Conservation (phyloP, 1,140 invertebrate genomes). For the Pristionchus pacificus region DNA sequence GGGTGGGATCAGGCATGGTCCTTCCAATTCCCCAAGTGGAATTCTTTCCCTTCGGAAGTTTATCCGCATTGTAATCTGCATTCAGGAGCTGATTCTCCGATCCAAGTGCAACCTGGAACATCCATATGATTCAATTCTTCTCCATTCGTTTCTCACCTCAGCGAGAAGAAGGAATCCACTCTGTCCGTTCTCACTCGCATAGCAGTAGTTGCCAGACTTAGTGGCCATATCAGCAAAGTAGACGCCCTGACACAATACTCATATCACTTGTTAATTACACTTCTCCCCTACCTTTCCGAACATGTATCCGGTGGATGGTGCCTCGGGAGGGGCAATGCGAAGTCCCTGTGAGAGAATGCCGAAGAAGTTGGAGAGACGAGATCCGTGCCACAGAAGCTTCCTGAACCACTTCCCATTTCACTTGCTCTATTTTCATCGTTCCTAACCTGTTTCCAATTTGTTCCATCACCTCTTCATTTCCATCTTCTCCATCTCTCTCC, state of each 20-base stretch:
- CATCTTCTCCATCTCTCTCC: slow-evolving; percentile 70
- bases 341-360: slow-evolving; percentile 92
- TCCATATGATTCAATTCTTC: too few relatives aligned
- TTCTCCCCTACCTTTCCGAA: slow-evolving; percentile 68
- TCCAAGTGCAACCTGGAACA: slow-evolving; percentile 70
- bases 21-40: slow-evolving; percentile 68
- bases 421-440: slow-evolving; percentile 3
- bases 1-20: slow-evolving; percentile 70
- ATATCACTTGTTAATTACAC: too few relatives aligned
- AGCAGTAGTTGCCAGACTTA: slow-evolving; percentile 95
- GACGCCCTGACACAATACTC: slow-evolving; percentile 56
- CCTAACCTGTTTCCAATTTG: slow-evolving; percentile 34
- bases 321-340: slow-evolving; percentile 87
- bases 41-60: slow-evolving; percentile 73
- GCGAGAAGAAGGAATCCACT: slow-evolving; percentile 81
- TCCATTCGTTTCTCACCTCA: too few relatives aligned
- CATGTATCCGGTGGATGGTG: slow-evolving; percentile 88
- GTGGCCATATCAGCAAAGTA: slow-evolving; percentile 98
- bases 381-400: slow-evolving; percentile 92
- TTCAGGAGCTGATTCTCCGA: slow-evolving; percentile 66
- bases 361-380: slow-evolving; percentile 84
- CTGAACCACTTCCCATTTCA: slow-evolving; percentile 77
- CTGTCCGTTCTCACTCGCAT: slow-evolving; percentile 67
- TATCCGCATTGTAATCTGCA: slow-evolving; percentile 70
- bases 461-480: slow-evolving; percentile 75